A percentile compares a stretch with the other conserved stretches of the same genome.
Evolutionary conservation across 2,113 vertebrate species (phyloP).

Genomic region (Mystacornis crossleyi): DNA sequence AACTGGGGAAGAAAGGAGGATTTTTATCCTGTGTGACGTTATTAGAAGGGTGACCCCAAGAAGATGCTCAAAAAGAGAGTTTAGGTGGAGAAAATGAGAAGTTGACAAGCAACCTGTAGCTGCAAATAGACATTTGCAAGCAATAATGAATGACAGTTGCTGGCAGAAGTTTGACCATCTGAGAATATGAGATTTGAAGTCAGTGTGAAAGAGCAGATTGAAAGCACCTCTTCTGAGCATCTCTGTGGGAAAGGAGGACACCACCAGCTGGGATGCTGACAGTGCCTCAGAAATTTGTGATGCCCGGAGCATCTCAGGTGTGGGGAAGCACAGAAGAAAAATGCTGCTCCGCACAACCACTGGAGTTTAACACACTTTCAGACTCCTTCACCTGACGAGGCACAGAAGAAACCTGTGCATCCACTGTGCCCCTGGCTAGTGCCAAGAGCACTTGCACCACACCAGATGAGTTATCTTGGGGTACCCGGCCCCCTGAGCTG

Average conservation of each 20-base stretch:
- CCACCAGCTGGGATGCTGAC: background rate
- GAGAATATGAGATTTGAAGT: background rate
- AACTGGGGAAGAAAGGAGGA: background rate
- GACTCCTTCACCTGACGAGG: background rate
- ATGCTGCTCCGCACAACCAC: background rate
- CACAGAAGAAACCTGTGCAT: background rate
- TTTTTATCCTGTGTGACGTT: background rate
- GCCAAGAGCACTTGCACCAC: background rate
- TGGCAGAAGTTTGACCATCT: background rate
- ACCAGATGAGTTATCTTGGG: background rate
- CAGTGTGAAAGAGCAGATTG: background rate
- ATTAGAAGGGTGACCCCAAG: background rate
- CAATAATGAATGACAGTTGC: background rate
- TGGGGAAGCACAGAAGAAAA: background rate
- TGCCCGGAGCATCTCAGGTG: background rate
- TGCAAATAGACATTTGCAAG: background rate
- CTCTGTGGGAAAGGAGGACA: background rate
- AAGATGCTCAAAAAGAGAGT: background rate
- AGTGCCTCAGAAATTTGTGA: background rate
- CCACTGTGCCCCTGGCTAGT: fast-evolving
- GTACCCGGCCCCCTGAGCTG: fast-evolving
- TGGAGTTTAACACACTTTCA: background rate
- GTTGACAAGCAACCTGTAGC: background rate
- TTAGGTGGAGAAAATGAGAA: background rate
- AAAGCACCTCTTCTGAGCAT: background rate